A percentile compares a stretch with the other conserved stretches of the same genome.
phyloP scores from a whole-genome alignment of 1,140 invertebrate genomes.

The Coptotermes formosanus region DNA sequence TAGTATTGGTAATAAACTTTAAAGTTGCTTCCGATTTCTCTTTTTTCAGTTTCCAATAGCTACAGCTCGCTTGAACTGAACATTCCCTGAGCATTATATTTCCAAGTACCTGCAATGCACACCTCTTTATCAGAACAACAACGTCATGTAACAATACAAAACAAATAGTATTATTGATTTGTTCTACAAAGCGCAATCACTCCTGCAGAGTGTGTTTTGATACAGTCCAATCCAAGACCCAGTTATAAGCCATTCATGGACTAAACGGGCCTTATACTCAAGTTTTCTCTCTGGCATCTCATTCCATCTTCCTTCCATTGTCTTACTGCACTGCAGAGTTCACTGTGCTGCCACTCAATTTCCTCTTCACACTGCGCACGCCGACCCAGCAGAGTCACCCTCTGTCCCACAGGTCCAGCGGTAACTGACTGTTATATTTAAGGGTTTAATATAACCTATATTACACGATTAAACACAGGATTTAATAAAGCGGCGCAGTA shows the following conservation, averaged over 20 bases:
- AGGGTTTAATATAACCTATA: too few species aligned
- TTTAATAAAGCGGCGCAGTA: too few species aligned
- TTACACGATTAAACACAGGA: too few species aligned
- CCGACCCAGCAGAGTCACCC: background rate
- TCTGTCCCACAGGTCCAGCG: background rate
- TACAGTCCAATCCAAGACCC: too few species aligned
- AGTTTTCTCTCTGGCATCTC: background rate
- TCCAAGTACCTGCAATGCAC: background rate
- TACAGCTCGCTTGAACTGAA: background rate
- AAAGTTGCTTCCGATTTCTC: too few species aligned
- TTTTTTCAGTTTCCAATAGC: too few species aligned
- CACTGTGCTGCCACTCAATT: background rate
- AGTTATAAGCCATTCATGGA: background rate
- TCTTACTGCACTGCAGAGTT: background rate
- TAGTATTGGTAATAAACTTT: too few species aligned
- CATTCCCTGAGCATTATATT: background rate
- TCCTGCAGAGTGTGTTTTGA: too few species aligned
- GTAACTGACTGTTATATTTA: too few species aligned
- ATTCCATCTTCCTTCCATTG: background rate
- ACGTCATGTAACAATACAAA: background rate
- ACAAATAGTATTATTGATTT: background rate
- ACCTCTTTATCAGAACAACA: background rate
- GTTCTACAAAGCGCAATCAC: too few species aligned
- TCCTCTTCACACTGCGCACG: background rate
- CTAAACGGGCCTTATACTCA: background rate